Conservation (phyloP, 1,140 invertebrate genomes). For the Bathynomus jamesi region DNA sequence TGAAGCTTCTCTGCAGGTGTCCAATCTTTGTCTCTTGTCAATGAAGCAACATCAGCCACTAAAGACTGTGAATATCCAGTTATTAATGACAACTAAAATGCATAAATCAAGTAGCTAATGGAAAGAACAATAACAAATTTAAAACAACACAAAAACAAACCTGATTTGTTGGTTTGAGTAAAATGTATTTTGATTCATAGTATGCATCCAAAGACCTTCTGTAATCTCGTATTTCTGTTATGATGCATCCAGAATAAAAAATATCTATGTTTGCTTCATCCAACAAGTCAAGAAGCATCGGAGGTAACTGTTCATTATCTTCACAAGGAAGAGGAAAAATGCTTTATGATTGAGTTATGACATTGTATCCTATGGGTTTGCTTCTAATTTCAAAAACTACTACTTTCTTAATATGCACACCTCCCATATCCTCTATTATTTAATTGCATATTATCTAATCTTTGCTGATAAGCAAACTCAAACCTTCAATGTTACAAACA, state of each 20-base stretch:
- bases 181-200: constrained; percentile 57
- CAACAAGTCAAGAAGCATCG: constrained; percentile 71
- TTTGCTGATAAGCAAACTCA: no score
- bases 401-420: no score
- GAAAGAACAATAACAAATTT: neutral
- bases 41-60: constrained; percentile 25
- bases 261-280: constrained; percentile 68
- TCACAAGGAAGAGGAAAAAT: constrained; percentile 7
- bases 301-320: constrained; percentile 77
- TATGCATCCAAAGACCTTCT: constrained; percentile 50
- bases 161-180: constrained; percentile 78
- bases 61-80: constrained; percentile 16
- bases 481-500: no score
- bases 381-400: no score
- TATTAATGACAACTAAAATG: neutral
- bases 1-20: constrained; percentile 66
- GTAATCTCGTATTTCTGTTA: constrained; percentile 82
- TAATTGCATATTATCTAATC: no score
- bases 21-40: constrained; percentile 40
- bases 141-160: constrained; percentile 46
- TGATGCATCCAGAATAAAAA: constrained; percentile 85
- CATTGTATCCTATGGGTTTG: no score
- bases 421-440: no score
- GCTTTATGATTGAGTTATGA: no score
- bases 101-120: neutral